These are phyloP conservation scores for Drosophila nikananu DNA, from an alignment of 1,140 invertebrate genomes.

Conservation along the genomic window DNA sequence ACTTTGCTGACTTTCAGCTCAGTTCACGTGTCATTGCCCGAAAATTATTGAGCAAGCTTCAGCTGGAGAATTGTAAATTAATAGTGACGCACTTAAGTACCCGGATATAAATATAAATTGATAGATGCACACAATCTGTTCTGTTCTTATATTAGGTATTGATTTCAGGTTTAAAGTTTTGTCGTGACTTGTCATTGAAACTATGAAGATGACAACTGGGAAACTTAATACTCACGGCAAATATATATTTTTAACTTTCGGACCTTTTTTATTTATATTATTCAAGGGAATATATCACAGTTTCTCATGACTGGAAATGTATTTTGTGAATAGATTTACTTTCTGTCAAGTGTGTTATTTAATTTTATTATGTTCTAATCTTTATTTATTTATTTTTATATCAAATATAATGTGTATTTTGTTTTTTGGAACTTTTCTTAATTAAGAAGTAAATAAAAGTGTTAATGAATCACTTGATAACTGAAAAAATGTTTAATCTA, in stretches of 20 bases:
- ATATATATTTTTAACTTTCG: background rate
- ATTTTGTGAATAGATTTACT: background rate
- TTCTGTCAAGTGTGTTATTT: no score
- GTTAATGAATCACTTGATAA: background rate
- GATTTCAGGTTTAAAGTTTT: constrained; percentile 38
- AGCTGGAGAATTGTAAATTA: constrained; percentile 23
- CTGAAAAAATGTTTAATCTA: background rate
- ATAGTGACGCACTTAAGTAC: constrained; percentile 14
- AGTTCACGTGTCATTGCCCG: constrained; percentile 19
- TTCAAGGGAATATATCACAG: background rate
- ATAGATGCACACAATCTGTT: constrained; percentile 24
- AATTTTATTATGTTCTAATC: background rate
- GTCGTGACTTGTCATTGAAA: constrained; percentile 34
- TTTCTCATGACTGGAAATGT: background rate
- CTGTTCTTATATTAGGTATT: constrained; percentile 4
- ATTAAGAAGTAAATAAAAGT: background rate
- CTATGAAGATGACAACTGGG: constrained; percentile 15
- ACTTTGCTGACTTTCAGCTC: constrained; percentile 8
- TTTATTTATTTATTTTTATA: background rate
- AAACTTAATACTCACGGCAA: background rate
- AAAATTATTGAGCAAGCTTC: constrained; percentile 12
- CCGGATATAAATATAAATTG: constrained; percentile 38
- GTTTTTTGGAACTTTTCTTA: background rate
- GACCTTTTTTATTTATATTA: background rate
- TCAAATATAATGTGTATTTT: no score